Evolutionary conservation across 1,140 invertebrate species (phyloP), one percentile per base, ranked within the genome.

Genomic region (Drosophila lacteicornis): DNA sequence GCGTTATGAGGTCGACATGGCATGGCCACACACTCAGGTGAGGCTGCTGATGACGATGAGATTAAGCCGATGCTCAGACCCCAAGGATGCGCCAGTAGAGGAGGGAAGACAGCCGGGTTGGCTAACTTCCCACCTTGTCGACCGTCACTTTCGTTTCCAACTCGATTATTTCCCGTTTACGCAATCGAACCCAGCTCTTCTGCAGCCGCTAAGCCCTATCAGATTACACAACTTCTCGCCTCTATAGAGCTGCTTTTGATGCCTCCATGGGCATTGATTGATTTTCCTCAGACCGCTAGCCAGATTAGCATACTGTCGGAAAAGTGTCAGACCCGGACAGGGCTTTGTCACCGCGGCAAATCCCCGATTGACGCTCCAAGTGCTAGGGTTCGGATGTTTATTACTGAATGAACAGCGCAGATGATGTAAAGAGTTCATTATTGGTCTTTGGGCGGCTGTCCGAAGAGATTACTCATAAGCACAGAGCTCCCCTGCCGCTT

Each of bases 201-300:
- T 43, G 51, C 49, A 43, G 50, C 46, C 57, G 38, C 47, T 85
- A 85, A 86, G 82, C 69, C 61, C 58, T 70, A 61, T 84, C 53
- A 61, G 85, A 78, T 87, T 87, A 87, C 84, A 80, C 78, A 90
- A 87, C 49, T 87, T 87, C 53, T 70, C 85, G 69, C 85, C 85
- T 88, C 74, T 69, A 33, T 70, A 60, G 66, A 63, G 56, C 43
- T 59, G 60, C 45, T 78, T 78, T 78, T 73, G 68, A 65, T 61
- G 51, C 47, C 47, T 75, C 58, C 66, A 58, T 46, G 47, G 69
- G 70, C 69, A 65, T 60, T 83, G 81, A 84, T 83, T 83, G 81
- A 84, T 84, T 84, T 83, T 67, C 55, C 66, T 11, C 43, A 50
- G 45, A 56, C 73, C 65, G 58, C 65, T 71, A 47, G 55, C 22